These are phyloP conservation scores for Graptemys geographica DNA, from an alignment of 2,797 vertebrate species.

Conservation along the genomic window DNA sequence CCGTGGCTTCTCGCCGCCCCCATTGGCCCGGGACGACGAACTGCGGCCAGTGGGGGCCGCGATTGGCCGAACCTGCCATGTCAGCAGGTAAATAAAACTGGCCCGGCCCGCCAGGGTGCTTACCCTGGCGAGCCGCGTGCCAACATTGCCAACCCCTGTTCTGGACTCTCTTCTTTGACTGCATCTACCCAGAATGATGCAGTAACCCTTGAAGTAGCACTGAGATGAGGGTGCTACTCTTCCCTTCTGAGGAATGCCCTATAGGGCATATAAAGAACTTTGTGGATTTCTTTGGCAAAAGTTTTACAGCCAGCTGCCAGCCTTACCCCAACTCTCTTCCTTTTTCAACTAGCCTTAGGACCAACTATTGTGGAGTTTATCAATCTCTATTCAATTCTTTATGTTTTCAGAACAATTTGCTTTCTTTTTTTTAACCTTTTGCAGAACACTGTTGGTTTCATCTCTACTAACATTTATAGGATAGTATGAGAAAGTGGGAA, in stretches of 20 bases:
- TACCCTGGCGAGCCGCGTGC: too few species aligned
- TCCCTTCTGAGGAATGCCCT: background rate
- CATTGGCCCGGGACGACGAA: too few species aligned
- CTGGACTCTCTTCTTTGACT: background rate
- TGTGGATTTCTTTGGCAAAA: background rate
- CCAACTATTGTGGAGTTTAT: background rate
- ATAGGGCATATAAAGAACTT: too few species aligned
- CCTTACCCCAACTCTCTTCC: background rate
- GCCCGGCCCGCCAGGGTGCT: too few species aligned
- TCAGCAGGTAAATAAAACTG: too few species aligned
- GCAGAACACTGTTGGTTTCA: background rate
- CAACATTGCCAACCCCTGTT: too few species aligned
- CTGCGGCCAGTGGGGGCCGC: too few species aligned
- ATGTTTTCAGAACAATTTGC: background rate
- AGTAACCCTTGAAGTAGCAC: background rate
- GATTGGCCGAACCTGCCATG: too few species aligned
- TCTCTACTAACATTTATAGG: background rate
- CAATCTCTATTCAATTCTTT: background rate
- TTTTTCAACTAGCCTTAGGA: background rate
- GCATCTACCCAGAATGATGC: background rate
- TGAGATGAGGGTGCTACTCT: background rate
- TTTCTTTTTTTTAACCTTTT: constrained; percentile 14
- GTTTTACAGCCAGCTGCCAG: background rate
- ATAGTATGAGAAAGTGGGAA: background rate
- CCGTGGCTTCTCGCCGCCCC: too few species aligned